Base-by-base conservation (phyloP, 2,113 vertebrate genomes). In the Protobothrops flavoviridis region DNA sequence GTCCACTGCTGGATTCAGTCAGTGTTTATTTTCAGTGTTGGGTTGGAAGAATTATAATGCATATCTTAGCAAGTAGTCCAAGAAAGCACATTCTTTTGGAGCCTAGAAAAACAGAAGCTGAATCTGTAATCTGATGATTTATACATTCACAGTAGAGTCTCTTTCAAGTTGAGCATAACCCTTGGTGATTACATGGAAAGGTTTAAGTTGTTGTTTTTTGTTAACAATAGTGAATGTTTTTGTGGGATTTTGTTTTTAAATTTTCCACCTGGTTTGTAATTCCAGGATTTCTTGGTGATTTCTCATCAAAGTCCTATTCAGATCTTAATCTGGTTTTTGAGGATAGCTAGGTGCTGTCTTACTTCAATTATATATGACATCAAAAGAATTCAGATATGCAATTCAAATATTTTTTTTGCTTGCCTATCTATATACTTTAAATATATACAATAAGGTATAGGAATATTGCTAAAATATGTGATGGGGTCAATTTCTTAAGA, bases 11-110 rank as follows among this genome's bases (percentile, higher is more conserved):
- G 56, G n/a, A 20, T 88, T 95, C 61, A 92, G 61, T 5, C 29
- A 48, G 4, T 50, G 64, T 91, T 94, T 95, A 45, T 94, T 91
- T 88, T 93, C 92, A 95, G 94, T 93, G 85, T 43, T 4, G 55
- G 86, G 52, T 21, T 91, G 52, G 64, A 90, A 64, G 20, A 56
- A 12, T 88, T 91, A 8, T 90, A 94, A 91, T 29, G 69, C 7
- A 87, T 56, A 50, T 0, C 4, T 85, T 95, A 94, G 95, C 87
- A 88, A 94, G n/a, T 29, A 94, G 53, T n/a, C 15, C 9, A 45
- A 87, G 45, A 90, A 94, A 61, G 89, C 92, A 57, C 45, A 33
- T 17, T 69, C 15, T 74, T 91, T 5, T 92, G 91, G 91, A 93
- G 88, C 24, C 26, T 45, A 29, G 53, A 33, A 88, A 89, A 91